Evolutionary conservation across 37 sponge, comb jelly and placozoan species (phyloP).

Genomic region (Oopsacas minuta): DNA sequence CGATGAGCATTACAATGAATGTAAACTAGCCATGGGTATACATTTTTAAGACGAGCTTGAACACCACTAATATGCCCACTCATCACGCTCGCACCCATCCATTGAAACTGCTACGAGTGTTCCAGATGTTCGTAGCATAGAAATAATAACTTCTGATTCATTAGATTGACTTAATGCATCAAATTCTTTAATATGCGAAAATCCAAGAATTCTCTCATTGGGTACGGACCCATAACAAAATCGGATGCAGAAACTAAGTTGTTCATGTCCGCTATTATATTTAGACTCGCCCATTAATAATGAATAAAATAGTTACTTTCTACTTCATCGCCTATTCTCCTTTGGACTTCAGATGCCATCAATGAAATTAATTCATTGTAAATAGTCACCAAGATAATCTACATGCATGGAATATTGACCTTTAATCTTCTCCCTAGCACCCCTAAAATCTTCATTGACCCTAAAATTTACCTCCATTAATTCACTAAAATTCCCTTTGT

Average conservation of each 20-base stretch:
- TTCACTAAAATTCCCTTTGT: too few species aligned
- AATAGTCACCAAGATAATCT: neutral
- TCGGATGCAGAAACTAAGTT: neutral
- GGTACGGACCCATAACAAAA: neutral
- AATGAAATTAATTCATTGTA: neutral
- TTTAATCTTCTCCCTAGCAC: neutral
- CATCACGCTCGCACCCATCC: too few species aligned
- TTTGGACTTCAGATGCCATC: neutral
- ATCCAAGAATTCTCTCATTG: neutral
- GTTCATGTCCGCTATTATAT: neutral
- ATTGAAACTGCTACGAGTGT: too few species aligned
- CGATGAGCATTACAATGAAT: neutral
- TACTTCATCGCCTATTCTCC: neutral
- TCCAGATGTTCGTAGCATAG: too few species aligned
- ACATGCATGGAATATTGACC: neutral
- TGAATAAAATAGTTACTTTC: neutral
- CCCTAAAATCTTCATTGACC: too few species aligned
- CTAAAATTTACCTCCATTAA: too few species aligned
- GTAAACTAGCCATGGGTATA: neutral
- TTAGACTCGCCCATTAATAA: neutral
- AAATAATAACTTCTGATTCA: neutral
- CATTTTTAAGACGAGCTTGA: too few species aligned
- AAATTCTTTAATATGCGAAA: neutral
- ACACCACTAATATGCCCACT: neutral
- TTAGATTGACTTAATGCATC: neutral